Evolutionary conservation across 1,140 invertebrate genomes (phyloP).

Genomic region (Rhynchophorus ferrugineus): DNA sequence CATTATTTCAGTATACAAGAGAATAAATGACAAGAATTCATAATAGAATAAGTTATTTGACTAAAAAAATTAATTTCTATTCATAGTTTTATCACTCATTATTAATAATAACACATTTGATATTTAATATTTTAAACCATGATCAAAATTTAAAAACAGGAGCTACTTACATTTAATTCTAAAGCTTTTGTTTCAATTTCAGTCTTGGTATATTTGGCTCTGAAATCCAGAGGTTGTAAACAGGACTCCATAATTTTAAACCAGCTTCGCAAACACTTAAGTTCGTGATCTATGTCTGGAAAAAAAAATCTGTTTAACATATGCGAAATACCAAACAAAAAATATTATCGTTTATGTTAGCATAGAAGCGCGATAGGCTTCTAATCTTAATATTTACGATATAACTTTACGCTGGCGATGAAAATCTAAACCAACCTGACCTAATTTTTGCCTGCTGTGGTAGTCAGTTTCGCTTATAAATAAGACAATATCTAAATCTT

Average conservation of each 20-base stretch:
- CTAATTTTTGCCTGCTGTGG: conserved; percentile 1
- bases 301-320: conserved; percentile 20
- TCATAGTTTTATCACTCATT: too few species aligned
- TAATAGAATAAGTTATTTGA: too few species aligned
- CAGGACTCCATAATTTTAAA: conserved; percentile 58
- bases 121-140: background rate
- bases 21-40: too few species aligned
- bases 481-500: too few species aligned
- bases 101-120: too few species aligned
- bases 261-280: conserved; percentile 61
- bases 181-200: conserved; percentile 60
- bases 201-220: conserved; percentile 51
- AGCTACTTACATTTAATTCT: conserved; percentile 58
- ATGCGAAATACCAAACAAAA: background rate
- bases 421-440: conserved; percentile 1
- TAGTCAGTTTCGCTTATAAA: too few species aligned
- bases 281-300: conserved; percentile 62
- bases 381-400: conserved; percentile 3
- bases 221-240: conserved; percentile 56
- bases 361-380: background rate
- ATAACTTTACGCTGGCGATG: conserved; percentile 1
- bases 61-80: too few species aligned
- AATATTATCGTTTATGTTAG: background rate
- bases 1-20: too few species aligned
- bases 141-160: background rate